Conservation (phyloP, 2,888 invertebrate genomes). For the Epirrita christyi region DNA sequence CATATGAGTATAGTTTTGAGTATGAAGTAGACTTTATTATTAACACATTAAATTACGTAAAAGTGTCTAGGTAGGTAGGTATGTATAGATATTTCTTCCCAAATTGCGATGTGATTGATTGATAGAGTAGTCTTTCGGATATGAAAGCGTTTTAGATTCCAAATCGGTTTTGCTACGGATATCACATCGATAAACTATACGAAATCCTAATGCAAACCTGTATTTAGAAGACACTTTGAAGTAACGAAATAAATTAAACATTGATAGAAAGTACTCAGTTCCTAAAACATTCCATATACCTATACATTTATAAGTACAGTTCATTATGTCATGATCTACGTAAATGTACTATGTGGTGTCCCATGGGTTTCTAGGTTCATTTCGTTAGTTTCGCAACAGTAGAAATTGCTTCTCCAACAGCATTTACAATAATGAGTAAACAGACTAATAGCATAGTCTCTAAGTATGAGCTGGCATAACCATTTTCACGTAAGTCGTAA, state of each 20-base stretch:
- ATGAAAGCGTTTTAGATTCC: slow-evolving; percentile 10
- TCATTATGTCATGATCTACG: too few species aligned
- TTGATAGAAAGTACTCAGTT: background rate
- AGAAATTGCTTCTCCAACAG: background rate
- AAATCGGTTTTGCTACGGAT: slow-evolving; percentile 4
- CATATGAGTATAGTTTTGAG: slow-evolving; percentile 1
- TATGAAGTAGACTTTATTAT: slow-evolving; percentile 32
- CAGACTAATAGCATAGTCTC: background rate
- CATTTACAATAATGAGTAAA: background rate
- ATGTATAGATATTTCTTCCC: background rate
- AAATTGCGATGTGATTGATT: background rate
- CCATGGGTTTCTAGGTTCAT: too few species aligned
- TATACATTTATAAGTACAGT: too few species aligned
- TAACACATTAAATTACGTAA: slow-evolving; percentile 34
- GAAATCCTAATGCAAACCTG: slow-evolving; percentile 1
- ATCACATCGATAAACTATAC: background rate
- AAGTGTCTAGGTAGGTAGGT: background rate
- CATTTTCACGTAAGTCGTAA: slow-evolving; percentile 14
- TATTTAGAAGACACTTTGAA: background rate
- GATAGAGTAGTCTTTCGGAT: slow-evolving; percentile 8
- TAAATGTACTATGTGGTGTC: too few species aligned
- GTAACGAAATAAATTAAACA: background rate
- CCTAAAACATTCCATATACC: background rate
- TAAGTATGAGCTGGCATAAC: background rate
- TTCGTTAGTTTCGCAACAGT: background rate